These are phyloP conservation scores for Chitala chitala DNA, from an alignment of 2,113 vertebrate genomes.

Conservation along the genomic window DNA sequence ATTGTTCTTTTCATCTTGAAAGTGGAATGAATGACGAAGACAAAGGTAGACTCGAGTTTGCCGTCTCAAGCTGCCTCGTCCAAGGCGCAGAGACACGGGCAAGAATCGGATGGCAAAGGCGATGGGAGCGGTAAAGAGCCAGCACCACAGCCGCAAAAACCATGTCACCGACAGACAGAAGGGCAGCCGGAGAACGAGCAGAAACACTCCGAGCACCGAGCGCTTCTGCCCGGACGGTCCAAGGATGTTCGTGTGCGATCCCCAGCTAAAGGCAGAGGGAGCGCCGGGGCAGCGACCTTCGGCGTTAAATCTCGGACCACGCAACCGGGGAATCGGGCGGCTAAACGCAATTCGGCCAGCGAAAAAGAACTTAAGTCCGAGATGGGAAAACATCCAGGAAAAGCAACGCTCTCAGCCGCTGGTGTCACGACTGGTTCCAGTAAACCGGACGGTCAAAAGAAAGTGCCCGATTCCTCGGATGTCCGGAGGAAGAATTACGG, in stretches of 20 bases:
- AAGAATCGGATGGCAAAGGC: conserved; percentile 48
- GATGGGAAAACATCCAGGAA: conserved; percentile 40
- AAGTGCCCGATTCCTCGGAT: conserved; percentile 58
- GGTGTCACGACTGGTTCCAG: conserved; percentile 36
- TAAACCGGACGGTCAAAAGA: conserved; percentile 44
- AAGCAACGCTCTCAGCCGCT: conserved; percentile 15
- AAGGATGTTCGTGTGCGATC: background rate
- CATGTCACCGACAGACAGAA: conserved; percentile 37
- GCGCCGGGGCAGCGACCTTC: background rate
- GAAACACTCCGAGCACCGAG: conserved; percentile 38
- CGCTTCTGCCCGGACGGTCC: background rate
- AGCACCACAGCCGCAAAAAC: conserved; percentile 32
- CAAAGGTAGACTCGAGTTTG: conserved; percentile 28
- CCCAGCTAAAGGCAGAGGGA: background rate
- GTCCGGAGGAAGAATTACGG: conserved; percentile 59
- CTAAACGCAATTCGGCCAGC: background rate
- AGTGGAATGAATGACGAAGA: conserved; percentile 36
- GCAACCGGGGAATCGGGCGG: background rate
- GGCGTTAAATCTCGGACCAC: background rate
- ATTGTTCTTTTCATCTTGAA: background rate
- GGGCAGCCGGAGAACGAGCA: conserved; percentile 28
- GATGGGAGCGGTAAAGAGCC: conserved; percentile 36
- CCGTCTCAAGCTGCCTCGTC: conserved; percentile 14
- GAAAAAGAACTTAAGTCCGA: conserved; percentile 38
- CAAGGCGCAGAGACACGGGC: conserved; percentile 22